phyloP scores from a whole-genome alignment of 2,113 vertebrate species.

The Ophiodon elongatus region DNA sequence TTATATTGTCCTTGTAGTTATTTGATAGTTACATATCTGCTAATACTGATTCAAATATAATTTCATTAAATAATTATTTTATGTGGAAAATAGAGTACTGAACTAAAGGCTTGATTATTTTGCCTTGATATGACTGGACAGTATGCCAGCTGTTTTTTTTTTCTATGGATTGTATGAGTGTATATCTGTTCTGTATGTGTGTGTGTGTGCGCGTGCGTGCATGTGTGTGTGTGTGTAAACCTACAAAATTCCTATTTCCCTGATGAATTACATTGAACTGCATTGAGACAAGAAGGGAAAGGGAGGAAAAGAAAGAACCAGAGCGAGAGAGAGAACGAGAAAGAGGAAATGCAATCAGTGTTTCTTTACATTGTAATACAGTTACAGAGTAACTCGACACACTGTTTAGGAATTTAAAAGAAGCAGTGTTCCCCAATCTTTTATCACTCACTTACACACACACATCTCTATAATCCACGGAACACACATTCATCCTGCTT shows the following conservation, averaged over 20 bases:
- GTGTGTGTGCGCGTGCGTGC: not conserved
- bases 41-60: not conserved
- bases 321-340: constrained; percentile 14
- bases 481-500: constrained; percentile 2
- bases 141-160: not conserved
- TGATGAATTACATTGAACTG: constrained; percentile 72
- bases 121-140: not conserved
- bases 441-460: constrained; percentile 7
- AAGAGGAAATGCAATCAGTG: constrained; percentile 46
- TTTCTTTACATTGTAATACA: constrained; percentile 47
- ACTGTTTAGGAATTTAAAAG: constrained; percentile 15
- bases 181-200: not conserved
- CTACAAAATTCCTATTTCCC: constrained; percentile 45
- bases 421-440: constrained; percentile 3
- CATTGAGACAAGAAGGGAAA: constrained; percentile 60
- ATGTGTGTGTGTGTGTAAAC: not conserved
- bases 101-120: not conserved
- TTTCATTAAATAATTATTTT: not conserved
- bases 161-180: not conserved
- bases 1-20: not conserved
- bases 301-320: not conserved
- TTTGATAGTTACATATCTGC: not conserved
- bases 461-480: not conserved
- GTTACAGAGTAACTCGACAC: constrained; percentile 29
- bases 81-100: not conserved